These are phyloP conservation scores for Macrocentrus cingulum DNA, from an alignment of 1,140 invertebrate species.

Conservation along the genomic window DNA sequence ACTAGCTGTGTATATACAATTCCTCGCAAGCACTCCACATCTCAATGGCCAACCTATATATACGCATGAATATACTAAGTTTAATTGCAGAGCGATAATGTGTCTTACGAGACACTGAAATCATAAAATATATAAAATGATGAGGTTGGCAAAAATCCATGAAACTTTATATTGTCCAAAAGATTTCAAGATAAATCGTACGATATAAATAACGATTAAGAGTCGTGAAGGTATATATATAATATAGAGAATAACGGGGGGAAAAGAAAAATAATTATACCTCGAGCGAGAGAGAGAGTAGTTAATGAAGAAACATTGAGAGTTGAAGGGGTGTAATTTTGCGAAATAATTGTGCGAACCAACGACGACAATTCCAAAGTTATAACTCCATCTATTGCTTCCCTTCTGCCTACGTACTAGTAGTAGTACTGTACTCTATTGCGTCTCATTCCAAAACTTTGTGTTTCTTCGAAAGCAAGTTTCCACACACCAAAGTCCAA, in stretches of 20 bases:
- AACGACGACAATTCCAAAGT: conserved; percentile 37
- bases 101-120: conserved; percentile 10
- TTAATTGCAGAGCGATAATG: conserved; percentile 16
- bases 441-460: neutral
- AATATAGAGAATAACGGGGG: neutral
- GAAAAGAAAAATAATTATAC: neutral
- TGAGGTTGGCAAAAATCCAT: neutral
- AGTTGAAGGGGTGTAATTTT: conserved; percentile 15
- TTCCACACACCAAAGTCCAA: too few relatives aligned
- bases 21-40: conserved; percentile 6
- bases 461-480: conserved; percentile 28
- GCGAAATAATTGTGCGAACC: conserved; percentile 5
- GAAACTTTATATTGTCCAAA: too few relatives aligned
- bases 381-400: conserved; percentile 36
- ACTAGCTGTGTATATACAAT: conserved; percentile 30
- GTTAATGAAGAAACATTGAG: conserved; percentile 52
- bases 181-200: too few relatives aligned
- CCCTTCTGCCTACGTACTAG: neutral
- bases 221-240: too few relatives aligned
- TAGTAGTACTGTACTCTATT: too few relatives aligned
- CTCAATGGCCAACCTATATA: neutral
- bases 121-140: conserved; percentile 7
- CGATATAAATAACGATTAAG: too few relatives aligned
- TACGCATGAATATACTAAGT: neutral
- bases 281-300: conserved; percentile 3